phyloP scores from a whole-genome alignment of 2,113 vertebrate genomes.

The Brachyistius frenatus region DNA sequence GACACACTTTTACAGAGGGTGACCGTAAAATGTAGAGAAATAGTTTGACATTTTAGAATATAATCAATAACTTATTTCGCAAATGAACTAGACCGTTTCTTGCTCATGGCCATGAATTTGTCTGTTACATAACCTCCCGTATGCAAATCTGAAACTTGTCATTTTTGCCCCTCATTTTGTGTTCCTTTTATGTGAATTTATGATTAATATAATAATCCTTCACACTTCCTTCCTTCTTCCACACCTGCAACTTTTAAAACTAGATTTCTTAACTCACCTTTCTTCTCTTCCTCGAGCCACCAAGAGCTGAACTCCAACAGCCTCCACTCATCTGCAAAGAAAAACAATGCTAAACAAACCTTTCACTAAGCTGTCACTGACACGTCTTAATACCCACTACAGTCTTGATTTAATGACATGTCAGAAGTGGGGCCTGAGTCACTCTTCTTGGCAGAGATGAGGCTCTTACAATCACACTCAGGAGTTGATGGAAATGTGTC shows the following conservation, averaged over 20 bases:
- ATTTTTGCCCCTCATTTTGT: too few species aligned
- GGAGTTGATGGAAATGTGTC: slow-evolving; percentile 72
- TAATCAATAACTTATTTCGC: too few species aligned
- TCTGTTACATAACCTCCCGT: too few species aligned
- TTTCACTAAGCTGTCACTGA: slow-evolving; percentile 73
- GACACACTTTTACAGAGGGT: neutral
- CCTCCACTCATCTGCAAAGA: slow-evolving; percentile 28
- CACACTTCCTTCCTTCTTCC: neutral
- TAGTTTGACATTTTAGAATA: neutral
- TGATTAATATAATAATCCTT: neutral
- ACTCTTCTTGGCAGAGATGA: slow-evolving; percentile 56
- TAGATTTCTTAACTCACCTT: neutral
- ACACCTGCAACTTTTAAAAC: slow-evolving; percentile 4
- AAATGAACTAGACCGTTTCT: too few species aligned
- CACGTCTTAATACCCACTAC: slow-evolving; percentile 68
- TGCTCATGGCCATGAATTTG: too few species aligned
- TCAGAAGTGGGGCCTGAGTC: slow-evolving; percentile 61
- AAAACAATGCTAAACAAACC: slow-evolving; percentile 67
- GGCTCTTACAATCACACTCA: slow-evolving; percentile 57
- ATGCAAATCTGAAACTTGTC: too few species aligned
- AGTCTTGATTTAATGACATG: slow-evolving; percentile 70
- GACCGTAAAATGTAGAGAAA: neutral
- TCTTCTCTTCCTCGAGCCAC: neutral
- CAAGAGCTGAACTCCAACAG: neutral
- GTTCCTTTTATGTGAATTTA: too few species aligned